Conservation (phyloP, 2,113 vertebrate species). For the Eonycteris spelaea region DNA sequence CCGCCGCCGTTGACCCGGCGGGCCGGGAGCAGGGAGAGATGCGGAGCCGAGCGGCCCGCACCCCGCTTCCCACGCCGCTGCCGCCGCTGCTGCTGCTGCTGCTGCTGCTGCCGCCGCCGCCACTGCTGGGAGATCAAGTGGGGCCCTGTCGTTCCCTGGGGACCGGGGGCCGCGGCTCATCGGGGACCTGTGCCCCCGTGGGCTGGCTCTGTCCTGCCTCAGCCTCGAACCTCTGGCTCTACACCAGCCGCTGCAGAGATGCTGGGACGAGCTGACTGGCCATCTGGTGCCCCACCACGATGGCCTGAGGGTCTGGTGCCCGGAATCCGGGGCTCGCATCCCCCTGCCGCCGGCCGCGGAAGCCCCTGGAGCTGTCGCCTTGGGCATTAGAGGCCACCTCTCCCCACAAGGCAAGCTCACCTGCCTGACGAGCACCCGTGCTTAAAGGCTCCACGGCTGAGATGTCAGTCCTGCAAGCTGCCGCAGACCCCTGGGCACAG, state of each 20-base stretch:
- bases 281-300: conserved; percentile 67
- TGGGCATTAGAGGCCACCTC: conserved; percentile 80
- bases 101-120: conserved; percentile 15
- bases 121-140: conserved; percentile 47
- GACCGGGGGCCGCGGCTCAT: conserved; percentile 39
- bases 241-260: conserved; percentile 63
- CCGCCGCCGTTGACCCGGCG: conserved; percentile 58
- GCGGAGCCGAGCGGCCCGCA: conserved; percentile 61
- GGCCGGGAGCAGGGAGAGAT: conserved; percentile 73
- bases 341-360: conserved; percentile 66
- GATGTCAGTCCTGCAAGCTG: conserved; percentile 69
- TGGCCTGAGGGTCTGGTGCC: conserved; percentile 69
- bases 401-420: conserved; percentile 80
- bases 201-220: conserved; percentile 72
- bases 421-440: conserved; percentile 81
- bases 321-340: conserved; percentile 62
- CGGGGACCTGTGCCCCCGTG: conserved; percentile 27
- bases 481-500: conserved; percentile 40
- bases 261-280: conserved; percentile 43
- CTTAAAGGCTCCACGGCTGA: conserved; percentile 79
- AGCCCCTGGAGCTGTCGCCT: conserved; percentile 64
- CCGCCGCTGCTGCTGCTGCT: conserved; percentile 18
- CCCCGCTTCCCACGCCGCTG: conserved; percentile 28
- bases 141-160: conserved; percentile 65
- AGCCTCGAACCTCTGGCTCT: conserved; percentile 66